Evolutionary conservation across 2,113 vertebrate species (phyloP), one percentile per base, ranked within the genome.

Genomic region (Illadopsis cleaveri): DNA sequence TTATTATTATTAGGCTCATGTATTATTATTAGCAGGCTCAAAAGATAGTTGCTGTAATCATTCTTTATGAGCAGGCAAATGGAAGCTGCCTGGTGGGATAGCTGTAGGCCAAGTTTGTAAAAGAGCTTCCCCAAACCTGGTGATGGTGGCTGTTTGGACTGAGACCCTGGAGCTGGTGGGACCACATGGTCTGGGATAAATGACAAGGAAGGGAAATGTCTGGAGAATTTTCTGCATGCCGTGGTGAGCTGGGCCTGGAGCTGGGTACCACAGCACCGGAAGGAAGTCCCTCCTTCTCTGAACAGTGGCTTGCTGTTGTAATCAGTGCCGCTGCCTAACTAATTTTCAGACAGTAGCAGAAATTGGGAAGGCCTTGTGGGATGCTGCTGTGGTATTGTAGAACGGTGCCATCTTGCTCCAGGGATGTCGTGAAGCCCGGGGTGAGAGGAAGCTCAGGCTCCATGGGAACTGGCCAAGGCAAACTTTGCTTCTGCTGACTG

Each of bases 341-440:
- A 4, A 38, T 92, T 89, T 90, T 58, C 60, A 58, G 33, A 38
- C 28, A 31, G 20, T 14, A 31, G 38, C 27, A 60, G 56, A 42
- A 81, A n/a, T 5, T 44, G 27, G 47, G 62, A 50, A 66, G 54
- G 33, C 37, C 53, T 24, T 19, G 20, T 0, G 2, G 24, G 50
- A 70, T 18, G 1, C 13, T 60, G 54, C 60, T 60, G 42, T 37
- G 61, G 25, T 86, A 5, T 5, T 44, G 35, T 38, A 48, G 50
- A 66, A 35, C 0, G 0, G 18, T 25, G 30, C 53, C 1, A 0
- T 68, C 57, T 37, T 61, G 17, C 50, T 73, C 8, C 3, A 4
- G 57, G 57, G 27, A 11, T 53, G 44, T 0, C 1, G 11, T 44
- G 66, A 31, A 73, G 31, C 30, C 35, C 10, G 16, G 37, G 15